phyloP scores from a whole-genome alignment of 2,888 invertebrate genomes.

The Lasiommata megera region DNA sequence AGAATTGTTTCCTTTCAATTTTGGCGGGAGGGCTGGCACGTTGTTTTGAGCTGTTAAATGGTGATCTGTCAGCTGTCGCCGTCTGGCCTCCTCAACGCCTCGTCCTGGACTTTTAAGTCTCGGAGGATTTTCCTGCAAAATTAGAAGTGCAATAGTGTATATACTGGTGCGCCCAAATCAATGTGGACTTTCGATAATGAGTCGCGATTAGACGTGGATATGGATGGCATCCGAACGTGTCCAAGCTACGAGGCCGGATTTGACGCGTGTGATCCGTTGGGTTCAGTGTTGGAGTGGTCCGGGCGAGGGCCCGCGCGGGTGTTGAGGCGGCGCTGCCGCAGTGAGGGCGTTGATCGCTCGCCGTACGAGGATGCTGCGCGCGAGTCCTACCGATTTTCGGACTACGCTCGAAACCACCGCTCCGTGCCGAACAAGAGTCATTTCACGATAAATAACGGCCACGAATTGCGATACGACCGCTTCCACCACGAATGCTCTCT shows the following conservation, averaged over 20 bases:
- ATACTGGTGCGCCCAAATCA: slow-evolving; percentile 52
- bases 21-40: slow-evolving; percentile 74
- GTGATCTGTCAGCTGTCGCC: slow-evolving; percentile 71
- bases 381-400: slow-evolving; percentile 56
- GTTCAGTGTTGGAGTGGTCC: slow-evolving; percentile 66
- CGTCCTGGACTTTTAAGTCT: slow-evolving; percentile 53
- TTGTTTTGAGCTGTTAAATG: slow-evolving; percentile 55
- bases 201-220: slow-evolving; percentile 64
- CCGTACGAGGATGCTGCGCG: slow-evolving; percentile 72
- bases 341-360: slow-evolving; percentile 74
- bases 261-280: slow-evolving; percentile 71
- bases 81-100: slow-evolving; percentile 63
- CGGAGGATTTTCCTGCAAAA: slow-evolving; percentile 60
- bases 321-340: slow-evolving; percentile 73
- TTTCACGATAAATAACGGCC: slow-evolving; percentile 60
- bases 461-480: slow-evolving; percentile 48
- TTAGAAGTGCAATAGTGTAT: slow-evolving; percentile 70
- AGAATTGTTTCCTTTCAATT: slow-evolving; percentile 61
- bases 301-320: slow-evolving; percentile 66
- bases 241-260: slow-evolving; percentile 74
- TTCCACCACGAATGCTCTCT: slow-evolving; percentile 65
- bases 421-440: slow-evolving; percentile 61
- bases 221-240: slow-evolving; percentile 72
- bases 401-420: slow-evolving; percentile 53
- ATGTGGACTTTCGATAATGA: slow-evolving; percentile 72